A percentile compares a stretch with the other conserved stretches of the same genome.
phyloP scores from a whole-genome alignment of 1,140 invertebrate species.

The Drosophila tropicalis region DNA sequence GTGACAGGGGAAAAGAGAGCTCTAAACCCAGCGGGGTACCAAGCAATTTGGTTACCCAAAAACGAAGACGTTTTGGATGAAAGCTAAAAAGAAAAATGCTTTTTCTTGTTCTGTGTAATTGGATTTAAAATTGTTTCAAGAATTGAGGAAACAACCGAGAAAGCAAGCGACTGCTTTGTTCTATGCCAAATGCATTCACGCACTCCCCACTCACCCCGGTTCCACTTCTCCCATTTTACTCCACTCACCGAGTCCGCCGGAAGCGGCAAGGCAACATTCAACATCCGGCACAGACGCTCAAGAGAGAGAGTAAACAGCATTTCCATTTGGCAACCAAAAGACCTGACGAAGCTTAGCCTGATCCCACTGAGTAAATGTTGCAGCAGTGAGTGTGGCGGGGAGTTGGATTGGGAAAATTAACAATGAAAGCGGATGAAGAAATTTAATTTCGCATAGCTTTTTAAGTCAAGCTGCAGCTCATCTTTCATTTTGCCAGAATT shows the following conservation, averaged over 20 bases:
- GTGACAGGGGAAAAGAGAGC: background rate
- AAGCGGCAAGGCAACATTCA: conserved; percentile 69
- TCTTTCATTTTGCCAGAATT: conserved; percentile 53
- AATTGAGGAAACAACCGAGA: conserved; percentile 27
- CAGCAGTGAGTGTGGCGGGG: conserved; percentile 33
- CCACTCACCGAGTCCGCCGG: conserved; percentile 24
- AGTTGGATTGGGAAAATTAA: background rate
- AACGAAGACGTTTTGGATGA: conserved; percentile 48
- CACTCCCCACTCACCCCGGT: background rate
- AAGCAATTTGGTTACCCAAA: conserved; percentile 65
- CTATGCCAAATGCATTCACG: conserved; percentile 54
- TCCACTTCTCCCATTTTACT: background rate
- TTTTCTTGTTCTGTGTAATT: conserved; percentile 71
- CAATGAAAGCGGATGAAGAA: conserved; percentile 75
- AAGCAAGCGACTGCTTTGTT: conserved; percentile 38
- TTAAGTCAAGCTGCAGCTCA: conserved; percentile 72
- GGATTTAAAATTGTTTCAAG: conserved; percentile 78
- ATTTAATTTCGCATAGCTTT: conserved; percentile 76
- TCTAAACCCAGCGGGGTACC: conserved; percentile 51
- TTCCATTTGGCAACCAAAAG: conserved; percentile 49
- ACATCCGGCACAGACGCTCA: conserved; percentile 60
- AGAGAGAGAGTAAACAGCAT: conserved; percentile 61
- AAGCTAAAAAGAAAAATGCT: conserved; percentile 70
- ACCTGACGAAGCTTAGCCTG: conserved; percentile 42
- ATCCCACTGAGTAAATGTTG: conserved; percentile 64